These are phyloP conservation scores for Drosophila teissieri DNA, from an alignment of 1,140 invertebrate genomes.

Conservation along the genomic window DNA sequence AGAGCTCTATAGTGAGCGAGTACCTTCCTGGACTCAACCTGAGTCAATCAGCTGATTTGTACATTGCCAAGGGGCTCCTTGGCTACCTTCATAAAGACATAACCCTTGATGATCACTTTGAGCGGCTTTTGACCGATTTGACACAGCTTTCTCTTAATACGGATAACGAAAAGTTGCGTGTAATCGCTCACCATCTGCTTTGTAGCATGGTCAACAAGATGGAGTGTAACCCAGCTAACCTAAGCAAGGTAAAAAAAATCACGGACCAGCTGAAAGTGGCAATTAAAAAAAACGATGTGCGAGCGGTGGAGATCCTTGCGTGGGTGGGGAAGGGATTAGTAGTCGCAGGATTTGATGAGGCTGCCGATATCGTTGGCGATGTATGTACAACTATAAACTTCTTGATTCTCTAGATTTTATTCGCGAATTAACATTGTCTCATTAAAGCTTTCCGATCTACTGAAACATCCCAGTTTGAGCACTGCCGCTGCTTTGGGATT, in stretches of 20 bases:
- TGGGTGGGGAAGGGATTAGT: slow-evolving; percentile 80
- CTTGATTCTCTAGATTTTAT: too few relatives aligned
- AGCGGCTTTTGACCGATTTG: slow-evolving; percentile 71
- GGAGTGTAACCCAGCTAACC: slow-evolving; percentile 55
- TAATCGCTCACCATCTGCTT: slow-evolving; percentile 70
- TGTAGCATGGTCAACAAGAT: slow-evolving; percentile 82
- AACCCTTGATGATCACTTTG: slow-evolving; percentile 75
- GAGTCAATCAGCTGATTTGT: slow-evolving; percentile 64
- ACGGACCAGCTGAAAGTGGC: slow-evolving; percentile 50
- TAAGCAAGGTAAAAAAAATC: slow-evolving; percentile 50
- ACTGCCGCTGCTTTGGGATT: slow-evolving; percentile 71
- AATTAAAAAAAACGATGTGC: slow-evolving; percentile 68
- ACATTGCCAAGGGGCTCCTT: slow-evolving; percentile 72
- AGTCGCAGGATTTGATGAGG: slow-evolving; percentile 70
- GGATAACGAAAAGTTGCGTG: slow-evolving; percentile 64
- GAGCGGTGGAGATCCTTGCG: slow-evolving; percentile 71
- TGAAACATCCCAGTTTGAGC: slow-evolving; percentile 74
- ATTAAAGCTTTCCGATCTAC: slow-evolving; percentile 68
- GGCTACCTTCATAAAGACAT: slow-evolving; percentile 75
- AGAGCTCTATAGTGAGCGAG: slow-evolving; percentile 71
- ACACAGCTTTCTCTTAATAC: slow-evolving; percentile 64
- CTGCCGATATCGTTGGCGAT: slow-evolving; percentile 72
- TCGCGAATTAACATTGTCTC: too few relatives aligned
- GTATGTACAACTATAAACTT: slow-evolving; percentile 20
- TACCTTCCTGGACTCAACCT: slow-evolving; percentile 71